Evolutionary conservation across 2,113 vertebrate species (phyloP), one percentile per base, ranked within the genome.

Genomic region (Lampris incognitus): DNA sequence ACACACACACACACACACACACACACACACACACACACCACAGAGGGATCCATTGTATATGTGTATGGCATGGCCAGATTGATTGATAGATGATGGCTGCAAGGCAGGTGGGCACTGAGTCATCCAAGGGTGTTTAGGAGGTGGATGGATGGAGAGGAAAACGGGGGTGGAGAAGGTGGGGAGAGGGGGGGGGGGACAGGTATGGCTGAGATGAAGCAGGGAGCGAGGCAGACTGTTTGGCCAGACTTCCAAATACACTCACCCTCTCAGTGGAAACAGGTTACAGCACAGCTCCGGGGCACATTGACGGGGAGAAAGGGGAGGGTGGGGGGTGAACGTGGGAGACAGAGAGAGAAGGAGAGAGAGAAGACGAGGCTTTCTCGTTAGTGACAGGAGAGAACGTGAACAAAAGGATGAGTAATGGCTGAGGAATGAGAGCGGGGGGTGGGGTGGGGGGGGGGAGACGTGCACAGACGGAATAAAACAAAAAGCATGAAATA

Each of bases 81-180:
- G 91, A 90, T 82, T 88, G 91, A 90, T 90, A 79, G 87, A 87
- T 80, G 75, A 85, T 87, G 72, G 80, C 90, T 88, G 76, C 74
- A 8, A 85, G 88, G 87, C 78, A 90, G 79, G 77, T 88, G 81
- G 84, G 78, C 67, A 78, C 13, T 79, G 83, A 87, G 85, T 88
- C 89, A 88, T 85, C 82, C 40, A 75, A 10, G 48, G 64, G 76
- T 76, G 82, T 65, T 75, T 73, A 63, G 73, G 72, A 77, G 79
- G 68, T 72, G 62, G 70, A 74, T 64, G 51, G 78, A 82, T 80
- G 61, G 81, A 65, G 75, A 81, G 70, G 72, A 69, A 81, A 77
- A 24, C 7, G 56, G 79, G 69, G 83, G 81, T 76, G 78, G 72
- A 69, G 66, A 40, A 51, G 11, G 48, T 10, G 55, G n/a, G 11